Percentiles rank a stretch among this genome's conserved stretches.
Evolutionary conservation across 1,140 invertebrate species (phyloP).

Genomic region (Leguminivora glycinivorella): DNA sequence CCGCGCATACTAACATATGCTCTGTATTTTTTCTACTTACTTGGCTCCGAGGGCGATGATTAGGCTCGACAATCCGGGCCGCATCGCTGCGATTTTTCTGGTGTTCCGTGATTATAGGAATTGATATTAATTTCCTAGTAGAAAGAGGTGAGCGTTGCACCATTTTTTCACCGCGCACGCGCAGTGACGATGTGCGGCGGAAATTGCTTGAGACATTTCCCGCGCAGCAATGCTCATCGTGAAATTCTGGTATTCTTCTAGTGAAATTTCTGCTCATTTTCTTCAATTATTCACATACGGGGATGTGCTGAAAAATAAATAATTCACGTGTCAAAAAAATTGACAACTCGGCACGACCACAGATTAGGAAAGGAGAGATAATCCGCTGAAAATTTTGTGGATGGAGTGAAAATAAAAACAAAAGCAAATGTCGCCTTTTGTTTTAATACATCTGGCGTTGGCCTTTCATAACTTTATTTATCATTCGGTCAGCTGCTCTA

Average conservation of each 20-base stretch:
- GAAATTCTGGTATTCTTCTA: conserved; percentile 66
- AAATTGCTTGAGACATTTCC: conserved; percentile 72
- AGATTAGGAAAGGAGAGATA: neutral
- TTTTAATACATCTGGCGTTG: neutral
- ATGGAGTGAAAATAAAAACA: neutral
- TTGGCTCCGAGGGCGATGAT: conserved; percentile 71
- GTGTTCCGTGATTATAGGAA: conserved; percentile 75
- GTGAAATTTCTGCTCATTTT: conserved; percentile 71
- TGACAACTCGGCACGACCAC: conserved; percentile 21
- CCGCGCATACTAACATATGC: neutral
- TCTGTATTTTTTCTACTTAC: conserved; percentile 46
- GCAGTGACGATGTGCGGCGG: conserved; percentile 74
- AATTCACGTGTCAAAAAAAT: conserved; percentile 35
- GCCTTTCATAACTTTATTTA: too few species aligned
- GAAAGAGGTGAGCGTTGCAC: conserved; percentile 73
- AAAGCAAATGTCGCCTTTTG: neutral
- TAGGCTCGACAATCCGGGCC: conserved; percentile 62
- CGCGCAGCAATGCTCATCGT: conserved; percentile 73
- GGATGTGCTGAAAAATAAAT: conserved; percentile 57
- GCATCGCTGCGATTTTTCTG: conserved; percentile 71
- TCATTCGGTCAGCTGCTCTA: neutral
- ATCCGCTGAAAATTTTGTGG: neutral
- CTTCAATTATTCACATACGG: conserved; percentile 65
- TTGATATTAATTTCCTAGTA: conserved; percentile 73
- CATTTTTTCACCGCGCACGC: conserved; percentile 78